A percentile compares a stretch with the other conserved stretches of the same genome.
These are phyloP conservation scores for Lycaon pictus DNA, from an alignment of 2,113 vertebrate species.

Conservation along the genomic window DNA sequence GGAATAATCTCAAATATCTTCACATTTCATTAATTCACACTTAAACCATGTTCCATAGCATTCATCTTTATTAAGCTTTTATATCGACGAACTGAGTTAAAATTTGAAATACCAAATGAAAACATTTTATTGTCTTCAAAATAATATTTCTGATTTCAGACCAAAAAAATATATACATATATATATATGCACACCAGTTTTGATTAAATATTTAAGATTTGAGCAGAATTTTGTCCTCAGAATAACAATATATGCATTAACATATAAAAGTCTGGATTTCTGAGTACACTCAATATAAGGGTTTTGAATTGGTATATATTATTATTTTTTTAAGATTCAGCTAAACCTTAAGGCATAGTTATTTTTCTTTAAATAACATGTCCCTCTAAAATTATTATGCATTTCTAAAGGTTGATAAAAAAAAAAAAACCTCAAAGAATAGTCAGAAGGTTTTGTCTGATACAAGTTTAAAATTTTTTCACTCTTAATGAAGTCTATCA, in stretches of 20 bases:
- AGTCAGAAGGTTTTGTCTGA: slow-evolving; percentile 19
- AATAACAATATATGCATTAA: background rate
- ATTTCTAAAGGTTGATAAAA: slow-evolving; percentile 1
- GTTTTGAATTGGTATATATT: background rate
- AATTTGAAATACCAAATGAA: background rate
- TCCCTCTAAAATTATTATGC: slow-evolving; percentile 10
- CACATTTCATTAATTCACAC: background rate
- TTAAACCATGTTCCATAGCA: background rate
- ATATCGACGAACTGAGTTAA: background rate
- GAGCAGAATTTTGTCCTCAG: background rate
- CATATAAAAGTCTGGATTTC: background rate
- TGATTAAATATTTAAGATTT: background rate
- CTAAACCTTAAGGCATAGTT: background rate
- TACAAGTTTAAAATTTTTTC: background rate
- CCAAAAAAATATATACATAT: background rate
- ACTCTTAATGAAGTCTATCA: background rate
- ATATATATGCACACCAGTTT: background rate
- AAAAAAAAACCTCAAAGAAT: background rate
- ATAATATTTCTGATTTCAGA: background rate
- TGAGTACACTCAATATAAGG: background rate
- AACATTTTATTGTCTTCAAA: background rate
- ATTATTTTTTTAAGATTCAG: background rate
- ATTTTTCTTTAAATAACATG: background rate
- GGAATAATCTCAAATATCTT: background rate
- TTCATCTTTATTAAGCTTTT: background rate